Base-by-base conservation (phyloP, 2,888 invertebrate genomes). In the Ennomos erosarius region DNA sequence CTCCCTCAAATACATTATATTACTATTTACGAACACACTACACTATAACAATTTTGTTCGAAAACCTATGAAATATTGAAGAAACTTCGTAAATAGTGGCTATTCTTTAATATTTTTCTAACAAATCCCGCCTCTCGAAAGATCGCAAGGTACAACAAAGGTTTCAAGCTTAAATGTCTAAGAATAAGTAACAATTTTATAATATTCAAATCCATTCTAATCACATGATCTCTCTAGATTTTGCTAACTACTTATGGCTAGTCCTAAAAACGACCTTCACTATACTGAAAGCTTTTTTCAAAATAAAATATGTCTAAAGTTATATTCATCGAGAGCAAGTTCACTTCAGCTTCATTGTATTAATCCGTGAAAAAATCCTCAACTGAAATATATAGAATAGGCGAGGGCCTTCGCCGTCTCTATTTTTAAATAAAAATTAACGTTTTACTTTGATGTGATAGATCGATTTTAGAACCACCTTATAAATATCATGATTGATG, bases 401-500 rank as follows among this genome's bases (percentile, higher is more conserved):
- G 26, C 26, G 26, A 26, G 6, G 6, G 26, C 3, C 16, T 2
- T 16, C 3, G 16, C 16, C 3, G 16, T 16, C 16, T 16, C 16
- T 16, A 3, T 16, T 16, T 1, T 2, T 16, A 2, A 16, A 16
- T 16, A 2, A 16, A 16, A 16, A 16, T 1, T 16, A 16, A 16
- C 16, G 3, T 16, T 16, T 4, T 26, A 26, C 26, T 26, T 26
- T 26, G 26, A 26, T 26, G 3, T 26, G 39, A 52, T 45, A 49
- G 58, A 44, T 49, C 12, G 35, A 9, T 43, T 50, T 46, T 46
- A 42, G 39, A 26, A 42, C 36, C 1, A 34, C 10, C 51, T 33
- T 38, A 64, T 56, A 65, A 75, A 75, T 74, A 73, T 75, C 75
- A 69, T 71, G 62, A 65, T 66, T 61, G 16, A 16, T 64, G 71